Base-by-base conservation (phyloP, 1,140 invertebrate species). In the Lepidotrigona ventralis region DNA sequence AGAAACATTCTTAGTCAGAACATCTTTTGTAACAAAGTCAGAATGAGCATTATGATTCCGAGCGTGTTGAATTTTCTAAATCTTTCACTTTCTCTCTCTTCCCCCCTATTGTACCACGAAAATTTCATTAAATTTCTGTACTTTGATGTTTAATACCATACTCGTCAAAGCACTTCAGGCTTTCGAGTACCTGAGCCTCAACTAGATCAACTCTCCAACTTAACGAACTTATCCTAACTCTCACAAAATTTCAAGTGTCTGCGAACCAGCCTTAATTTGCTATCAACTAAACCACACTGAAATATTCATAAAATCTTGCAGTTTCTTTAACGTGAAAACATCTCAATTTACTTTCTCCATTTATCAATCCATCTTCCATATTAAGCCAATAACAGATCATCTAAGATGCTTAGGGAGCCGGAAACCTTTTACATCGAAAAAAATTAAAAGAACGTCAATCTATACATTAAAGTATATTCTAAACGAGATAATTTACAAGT, bases 161-260 rank as follows among this genome's bases (percentile, higher is more conserved):
- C n/a, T 54, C 17, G 39, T 33, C 53, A 73, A 73, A 56, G 21
- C n/a, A 56, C 46, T 72, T 23, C 15, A 53, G 53, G 51, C 19
- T 73, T 73, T 33, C 26, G 26, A 72, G n/a, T 19, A 72, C 17
- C 26, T 15, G 17, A 73, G 39, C 21, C 14, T n/a, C 72, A 29
- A 56, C 53, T 56, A 74, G 53, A 74, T 74, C 72, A 74, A 29
- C 53, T 56, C 29, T 26, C 26, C 53, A 74, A 33, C 29, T 74
- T 74, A 74, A 74, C 71, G 26, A 72, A 72, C 26, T 72, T 72
- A 29, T 29, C 17, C 46, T 26, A 72, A 72, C 71, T 72, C 29
- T 26, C 71, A 29, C 15, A 73, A 56, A 73, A 73, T 74, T 33
- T 74, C 72, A 56, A 74, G 26, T 33, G 21, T n/a, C 26, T 29